These are phyloP conservation scores for Sebastolobus alascanus DNA, from an alignment of 2,797 vertebrate genomes.

Conservation along the genomic window DNA sequence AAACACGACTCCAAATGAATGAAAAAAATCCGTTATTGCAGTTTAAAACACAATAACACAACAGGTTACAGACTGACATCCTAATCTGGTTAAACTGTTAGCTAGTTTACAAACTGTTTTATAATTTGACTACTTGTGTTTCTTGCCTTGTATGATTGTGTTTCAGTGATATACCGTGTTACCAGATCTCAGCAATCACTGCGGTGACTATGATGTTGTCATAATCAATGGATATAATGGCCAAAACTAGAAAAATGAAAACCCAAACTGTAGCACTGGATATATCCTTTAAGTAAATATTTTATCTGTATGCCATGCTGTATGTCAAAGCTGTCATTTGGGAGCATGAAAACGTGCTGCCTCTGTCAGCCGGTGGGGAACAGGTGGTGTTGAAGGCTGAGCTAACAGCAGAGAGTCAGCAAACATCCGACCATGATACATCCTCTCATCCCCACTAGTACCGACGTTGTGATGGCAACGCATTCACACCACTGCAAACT, in stretches of 20 bases:
- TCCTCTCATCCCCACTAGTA: conserved; percentile 31
- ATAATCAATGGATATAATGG: neutral
- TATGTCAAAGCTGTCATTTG: conserved; percentile 7
- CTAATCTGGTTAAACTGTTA: no score
- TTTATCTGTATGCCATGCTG: neutral
- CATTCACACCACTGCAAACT: conserved; percentile 25
- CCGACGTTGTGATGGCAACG: conserved; percentile 43
- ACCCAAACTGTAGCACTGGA: neutral
- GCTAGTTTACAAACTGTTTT: no score
- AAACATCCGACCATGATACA: conserved; percentile 28
- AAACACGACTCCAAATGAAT: neutral
- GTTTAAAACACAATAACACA: no score
- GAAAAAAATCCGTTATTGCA: no score
- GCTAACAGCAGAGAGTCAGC: conserved; percentile 38
- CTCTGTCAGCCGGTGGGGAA: conserved; percentile 20
- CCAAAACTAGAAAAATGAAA: neutral
- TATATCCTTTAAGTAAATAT: neutral
- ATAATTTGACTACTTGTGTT: no score
- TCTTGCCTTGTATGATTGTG: neutral
- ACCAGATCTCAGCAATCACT: neutral
- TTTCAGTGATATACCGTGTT: neutral
- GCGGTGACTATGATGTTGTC: neutral
- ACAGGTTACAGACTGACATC: no score
- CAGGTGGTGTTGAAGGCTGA: conserved; percentile 44
- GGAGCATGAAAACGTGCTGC: neutral